phyloP scores from a whole-genome alignment of 2,888 invertebrate species.

The Taphrorychus bicolor region DNA sequence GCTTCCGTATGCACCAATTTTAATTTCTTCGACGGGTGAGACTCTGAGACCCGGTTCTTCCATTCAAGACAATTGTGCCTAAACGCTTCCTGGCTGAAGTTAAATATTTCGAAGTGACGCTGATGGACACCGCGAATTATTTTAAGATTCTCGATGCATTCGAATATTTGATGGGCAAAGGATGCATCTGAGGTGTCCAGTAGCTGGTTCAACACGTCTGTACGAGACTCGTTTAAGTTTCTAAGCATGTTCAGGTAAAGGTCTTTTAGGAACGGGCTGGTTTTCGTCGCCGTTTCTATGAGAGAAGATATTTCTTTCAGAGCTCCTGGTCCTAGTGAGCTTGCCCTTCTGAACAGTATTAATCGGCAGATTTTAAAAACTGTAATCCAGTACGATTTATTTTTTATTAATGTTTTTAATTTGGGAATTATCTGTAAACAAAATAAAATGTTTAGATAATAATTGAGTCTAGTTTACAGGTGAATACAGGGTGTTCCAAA shows the following conservation, averaged over 20 bases:
- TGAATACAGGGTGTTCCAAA: no score
- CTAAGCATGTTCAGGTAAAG: conserved; percentile 17
- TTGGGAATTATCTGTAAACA: conserved; percentile 15
- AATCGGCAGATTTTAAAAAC: not conserved
- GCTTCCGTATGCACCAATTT: no score
- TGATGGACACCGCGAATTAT: not conserved
- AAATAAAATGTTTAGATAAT: no score
- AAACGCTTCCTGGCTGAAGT: not conserved
- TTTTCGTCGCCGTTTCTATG: not conserved
- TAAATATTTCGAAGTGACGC: not conserved
- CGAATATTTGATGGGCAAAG: conserved; percentile 22
- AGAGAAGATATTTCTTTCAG: not conserved
- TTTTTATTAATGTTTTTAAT: conserved; percentile 12
- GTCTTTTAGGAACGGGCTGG: not conserved
- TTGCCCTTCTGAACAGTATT: not conserved
- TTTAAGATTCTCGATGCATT: conserved; percentile 12
- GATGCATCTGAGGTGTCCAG: conserved; percentile 18
- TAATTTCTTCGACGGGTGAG: conserved; percentile 14
- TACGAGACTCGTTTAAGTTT: conserved; percentile 14
- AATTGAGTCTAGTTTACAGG: no score
- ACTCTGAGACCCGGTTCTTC: not conserved
- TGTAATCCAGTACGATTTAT: conserved; percentile 16
- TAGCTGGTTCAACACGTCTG: conserved; percentile 17
- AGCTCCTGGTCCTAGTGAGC: not conserved
- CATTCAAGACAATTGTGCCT: conserved; percentile 28